Evolutionary conservation across 2,888 invertebrate species (phyloP), one percentile per base, ranked within the genome.

Genomic region (Tholera decimalis): DNA sequence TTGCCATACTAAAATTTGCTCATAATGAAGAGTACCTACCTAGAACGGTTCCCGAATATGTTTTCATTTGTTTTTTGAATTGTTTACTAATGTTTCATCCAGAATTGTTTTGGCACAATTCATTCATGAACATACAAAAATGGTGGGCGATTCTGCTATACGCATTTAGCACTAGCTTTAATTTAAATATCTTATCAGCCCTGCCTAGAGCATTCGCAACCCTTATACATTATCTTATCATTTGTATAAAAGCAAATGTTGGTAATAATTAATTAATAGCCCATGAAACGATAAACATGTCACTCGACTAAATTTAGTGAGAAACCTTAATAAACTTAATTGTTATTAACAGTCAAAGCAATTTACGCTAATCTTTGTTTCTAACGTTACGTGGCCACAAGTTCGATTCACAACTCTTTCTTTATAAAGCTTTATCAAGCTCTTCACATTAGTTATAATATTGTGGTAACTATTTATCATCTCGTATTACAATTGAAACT

Each of bases 371-470:
- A 89, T 88, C 80, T 88, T 90, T 86, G 90, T 89, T 86, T 91
- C 89, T 93, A 92, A 90, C 83, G 81, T 91, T 93, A 92, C 88
- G 89, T 94, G 95, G 95, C 94, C 94, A 93, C 93, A 93, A 89
- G 93, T 94, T 95, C 93, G 93, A 93, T 95, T 95, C 95, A 95
- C 95, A 95, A 95, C 95, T 92, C 95, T 94, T 65, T 92, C 90
- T 89, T 91, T 90, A 94, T 95, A 95, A 95, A 95, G 95, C 95
- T 94, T 94, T 86, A 88, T 92, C 90, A 95, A 95, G 95, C 95
- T 95, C 95, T 90, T 95, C 93, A 94, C 90, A 93, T 93, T 93
- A 93, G 87, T 90, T 83, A 89, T 87, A 90, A 90, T 90, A 82
- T 79, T 80, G 84, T 89, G 86, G 76, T 89, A 87, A 86, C 84